Conservation (phyloP, 2,113 vertebrate species). For the Phrynosoma blainvillii region DNA sequence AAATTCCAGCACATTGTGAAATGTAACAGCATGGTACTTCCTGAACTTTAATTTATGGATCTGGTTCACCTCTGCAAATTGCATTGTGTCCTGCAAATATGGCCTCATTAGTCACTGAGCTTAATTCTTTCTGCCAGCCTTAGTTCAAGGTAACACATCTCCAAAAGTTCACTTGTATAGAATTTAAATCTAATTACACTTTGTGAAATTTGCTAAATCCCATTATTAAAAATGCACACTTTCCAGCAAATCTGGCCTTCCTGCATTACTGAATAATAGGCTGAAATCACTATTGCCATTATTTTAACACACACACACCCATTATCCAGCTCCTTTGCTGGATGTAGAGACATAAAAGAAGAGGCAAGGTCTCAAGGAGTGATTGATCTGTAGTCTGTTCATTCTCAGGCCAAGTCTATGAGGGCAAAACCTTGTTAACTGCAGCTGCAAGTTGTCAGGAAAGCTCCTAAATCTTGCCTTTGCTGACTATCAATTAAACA, state of each 20-base stretch:
- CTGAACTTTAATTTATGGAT: conserved; percentile 19
- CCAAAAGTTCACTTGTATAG: conserved; percentile 50
- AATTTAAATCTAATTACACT: conserved; percentile 60
- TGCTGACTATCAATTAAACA: conserved; percentile 5
- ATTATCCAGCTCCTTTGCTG: conserved; percentile 14
- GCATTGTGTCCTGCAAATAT: conserved; percentile 52
- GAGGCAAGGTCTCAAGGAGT: background rate
- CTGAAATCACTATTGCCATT: background rate
- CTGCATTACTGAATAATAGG: conserved; percentile 15
- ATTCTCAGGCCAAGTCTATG: conserved; percentile 11
- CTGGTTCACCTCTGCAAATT: conserved; percentile 21
- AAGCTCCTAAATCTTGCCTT: background rate
- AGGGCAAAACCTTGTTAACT: conserved; percentile 23
- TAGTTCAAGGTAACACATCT: conserved; percentile 48
- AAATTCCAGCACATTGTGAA: background rate
- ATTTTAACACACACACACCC: conserved; percentile 38
- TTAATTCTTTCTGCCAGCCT: conserved; percentile 53
- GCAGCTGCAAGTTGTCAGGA: background rate
- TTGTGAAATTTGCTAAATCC: conserved; percentile 27
- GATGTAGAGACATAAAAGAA: background rate
- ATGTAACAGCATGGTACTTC: background rate
- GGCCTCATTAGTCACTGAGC: conserved; percentile 17
- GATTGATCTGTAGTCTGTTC: conserved; percentile 13
- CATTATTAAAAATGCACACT: conserved; percentile 28
- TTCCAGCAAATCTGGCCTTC: conserved; percentile 38